A percentile compares a stretch with the other conserved stretches of the same genome.
These are phyloP conservation scores for Lepidocyrtoides sp. DNA, from an alignment of 2,888 invertebrate genomes.

Conservation along the genomic window DNA sequence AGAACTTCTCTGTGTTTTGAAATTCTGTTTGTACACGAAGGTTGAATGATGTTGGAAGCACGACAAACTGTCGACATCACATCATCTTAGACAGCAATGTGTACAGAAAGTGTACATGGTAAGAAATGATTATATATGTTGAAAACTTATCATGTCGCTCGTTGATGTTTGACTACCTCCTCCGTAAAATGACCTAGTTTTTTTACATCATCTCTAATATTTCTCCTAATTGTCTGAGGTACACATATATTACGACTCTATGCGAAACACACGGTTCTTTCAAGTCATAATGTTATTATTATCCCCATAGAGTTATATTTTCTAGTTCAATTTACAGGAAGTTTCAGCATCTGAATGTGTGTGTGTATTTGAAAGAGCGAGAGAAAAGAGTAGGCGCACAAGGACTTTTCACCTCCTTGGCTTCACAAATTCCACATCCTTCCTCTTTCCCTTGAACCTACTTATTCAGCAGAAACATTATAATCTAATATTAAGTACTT, in stretches of 20 bases:
- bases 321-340: constrained; percentile 30
- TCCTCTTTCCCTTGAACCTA: not conserved
- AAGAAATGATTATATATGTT: not conserved
- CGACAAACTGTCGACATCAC: not conserved
- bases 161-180: not conserved
- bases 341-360: not conserved
- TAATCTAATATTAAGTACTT: not conserved
- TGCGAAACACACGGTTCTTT: not conserved
- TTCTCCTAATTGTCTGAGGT: constrained; percentile 66
- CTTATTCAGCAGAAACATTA: not conserved
- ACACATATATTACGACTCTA: not conserved
- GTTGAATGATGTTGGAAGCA: not conserved
- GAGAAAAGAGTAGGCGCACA: not conserved
- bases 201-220: constrained; percentile 67
- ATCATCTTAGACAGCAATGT: constrained; percentile 2
- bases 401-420: constrained; percentile 29
- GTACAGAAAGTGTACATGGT: not conserved
- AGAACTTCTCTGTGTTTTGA: too few relatives aligned
- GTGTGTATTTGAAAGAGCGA: not conserved
- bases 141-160: not conserved
- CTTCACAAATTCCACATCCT: constrained; percentile 9
- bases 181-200: constrained; percentile 65
- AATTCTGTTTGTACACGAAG: not conserved
- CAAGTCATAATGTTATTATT: constrained; percentile 14
- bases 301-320: constrained; percentile 7